Base-by-base conservation (phyloP, 2,888 invertebrate genomes). In the Napeogenes inachia region DNA sequence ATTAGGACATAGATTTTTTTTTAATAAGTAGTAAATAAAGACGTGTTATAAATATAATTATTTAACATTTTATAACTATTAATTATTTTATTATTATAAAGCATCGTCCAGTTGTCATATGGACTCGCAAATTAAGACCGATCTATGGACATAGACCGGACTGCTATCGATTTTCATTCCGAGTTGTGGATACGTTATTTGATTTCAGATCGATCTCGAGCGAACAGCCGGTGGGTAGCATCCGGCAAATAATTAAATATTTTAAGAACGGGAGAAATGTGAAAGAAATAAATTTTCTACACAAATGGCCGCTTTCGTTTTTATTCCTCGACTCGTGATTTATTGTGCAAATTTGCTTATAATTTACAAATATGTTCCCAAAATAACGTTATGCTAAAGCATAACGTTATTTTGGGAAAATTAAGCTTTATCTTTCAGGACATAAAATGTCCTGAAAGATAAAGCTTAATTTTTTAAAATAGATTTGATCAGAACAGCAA, bases 191-290 rank as follows among this genome's bases (percentile, higher is more conserved):
- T 33, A 33, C n/a, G 38, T 35, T 55, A 50, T 50, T 50, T 50
- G 30, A 50, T 50, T 30, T 50, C 30, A 30, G 30, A 80, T 82
- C 81, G 80, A 81, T 82, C 80, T 77, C 72, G 75, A 80, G 74
- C 75, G 73, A 68, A 77, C 74, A 77, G 76, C 73, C 76, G 75
- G 73, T 77, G 68, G 75, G 73, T 76, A 77, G 78, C 82, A 85
- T 87, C 86, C 84, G 85, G 81, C 80, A 79, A 86, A 86, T 86
- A 87, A 88, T 87, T 87, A 87, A 86, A 87, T 86, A 78, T 85
- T 85, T 79, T 80, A 82, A 84, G 81, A 86, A 76, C 75, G 81
- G 82, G 73, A 79, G 81, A 84, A 82, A 84, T 83, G 80, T 82
- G 76, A 85, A 80, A 81, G 81, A 85, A 84, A 87, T 84, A 85